These are phyloP conservation scores for Leptopilina drosophilae DNA, from an alignment of 2,888 invertebrate genomes.

Conservation along the genomic window DNA sequence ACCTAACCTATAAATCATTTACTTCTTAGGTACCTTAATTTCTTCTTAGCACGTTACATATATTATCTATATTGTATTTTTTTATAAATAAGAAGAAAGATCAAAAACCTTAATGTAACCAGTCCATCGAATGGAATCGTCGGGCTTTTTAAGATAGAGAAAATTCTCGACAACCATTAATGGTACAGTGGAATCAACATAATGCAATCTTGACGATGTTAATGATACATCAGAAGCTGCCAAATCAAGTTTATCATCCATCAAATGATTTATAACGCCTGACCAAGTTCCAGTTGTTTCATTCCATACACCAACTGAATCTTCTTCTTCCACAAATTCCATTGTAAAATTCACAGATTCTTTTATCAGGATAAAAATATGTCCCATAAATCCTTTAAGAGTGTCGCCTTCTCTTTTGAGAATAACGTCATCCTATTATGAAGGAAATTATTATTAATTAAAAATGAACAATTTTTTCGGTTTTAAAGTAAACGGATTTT, in stretches of 20 bases:
- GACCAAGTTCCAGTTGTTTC: slow-evolving; percentile 54
- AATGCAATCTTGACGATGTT: slow-evolving; percentile 50
- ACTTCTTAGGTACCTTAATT: too few relatives aligned
- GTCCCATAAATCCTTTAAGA: neutral
- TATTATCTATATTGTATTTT: too few relatives aligned
- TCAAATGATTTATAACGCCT: slow-evolving; percentile 57
- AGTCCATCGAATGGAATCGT: slow-evolving; percentile 56
- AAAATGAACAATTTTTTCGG: too few relatives aligned
- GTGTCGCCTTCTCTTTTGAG: neutral
- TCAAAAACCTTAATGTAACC: slow-evolving; percentile 57
- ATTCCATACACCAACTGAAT: slow-evolving; percentile 54
- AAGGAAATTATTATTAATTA: too few relatives aligned
- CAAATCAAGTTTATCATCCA: slow-evolving; percentile 55
- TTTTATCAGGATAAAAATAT: neutral
- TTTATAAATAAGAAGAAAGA: too few relatives aligned
- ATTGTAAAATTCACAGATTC: slow-evolving; percentile 57
- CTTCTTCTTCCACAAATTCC: slow-evolving; percentile 20
- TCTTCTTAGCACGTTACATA: too few relatives aligned
- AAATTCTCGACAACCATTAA: slow-evolving; percentile 51
- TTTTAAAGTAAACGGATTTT: too few relatives aligned
- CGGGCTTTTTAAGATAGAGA: slow-evolving; percentile 55
- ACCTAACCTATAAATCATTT: too few relatives aligned
- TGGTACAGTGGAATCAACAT: slow-evolving; percentile 62
- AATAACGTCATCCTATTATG: neutral
- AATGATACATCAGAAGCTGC: slow-evolving; percentile 56